Conservation (phyloP, 1,140 invertebrate species). For the Drosophila saltans region DNA sequence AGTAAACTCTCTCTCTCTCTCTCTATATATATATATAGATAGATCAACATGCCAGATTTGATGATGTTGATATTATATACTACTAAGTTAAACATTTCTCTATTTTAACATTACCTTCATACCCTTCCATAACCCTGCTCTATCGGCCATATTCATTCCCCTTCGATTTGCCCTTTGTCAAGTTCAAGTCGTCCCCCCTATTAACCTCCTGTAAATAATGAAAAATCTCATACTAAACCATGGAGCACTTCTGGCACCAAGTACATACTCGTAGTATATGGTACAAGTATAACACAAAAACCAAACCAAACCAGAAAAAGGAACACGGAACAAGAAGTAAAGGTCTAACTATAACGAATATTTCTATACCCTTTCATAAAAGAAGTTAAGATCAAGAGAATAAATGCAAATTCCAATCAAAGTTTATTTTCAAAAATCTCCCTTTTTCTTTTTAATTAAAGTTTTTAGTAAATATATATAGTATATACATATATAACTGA, state of each 20-base stretch:
- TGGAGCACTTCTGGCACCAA: constrained; percentile 6
- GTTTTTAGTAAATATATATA: too few relatives aligned
- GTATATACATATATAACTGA: too few relatives aligned
- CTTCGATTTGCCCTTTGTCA: constrained; percentile 6
- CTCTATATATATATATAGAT: neutral
- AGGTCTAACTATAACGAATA: neutral
- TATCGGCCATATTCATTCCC: constrained; percentile 20
- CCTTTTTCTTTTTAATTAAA: too few relatives aligned
- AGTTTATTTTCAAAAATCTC: too few relatives aligned
- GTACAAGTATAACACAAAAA: constrained; percentile 4
- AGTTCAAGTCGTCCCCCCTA: neutral
- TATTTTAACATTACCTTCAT: constrained; percentile 18
- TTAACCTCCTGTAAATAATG: constrained; percentile 6
- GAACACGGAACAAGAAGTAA: neutral
- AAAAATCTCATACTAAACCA: constrained; percentile 11
- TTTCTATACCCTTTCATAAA: neutral
- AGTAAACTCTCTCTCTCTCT: neutral
- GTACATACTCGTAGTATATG: constrained; percentile 10
- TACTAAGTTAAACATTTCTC: constrained; percentile 15
- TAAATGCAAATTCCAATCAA: too few relatives aligned
- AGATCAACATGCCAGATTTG: neutral
- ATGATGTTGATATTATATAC: neutral
- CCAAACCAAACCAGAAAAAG: neutral
- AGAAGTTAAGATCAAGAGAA: too few relatives aligned
- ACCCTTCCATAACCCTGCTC: too few relatives aligned